A percentile compares a stretch with the other conserved stretches of the same genome.
Evolutionary conservation across 2,113 vertebrate species (phyloP).

Genomic region (Albula goreensis): DNA sequence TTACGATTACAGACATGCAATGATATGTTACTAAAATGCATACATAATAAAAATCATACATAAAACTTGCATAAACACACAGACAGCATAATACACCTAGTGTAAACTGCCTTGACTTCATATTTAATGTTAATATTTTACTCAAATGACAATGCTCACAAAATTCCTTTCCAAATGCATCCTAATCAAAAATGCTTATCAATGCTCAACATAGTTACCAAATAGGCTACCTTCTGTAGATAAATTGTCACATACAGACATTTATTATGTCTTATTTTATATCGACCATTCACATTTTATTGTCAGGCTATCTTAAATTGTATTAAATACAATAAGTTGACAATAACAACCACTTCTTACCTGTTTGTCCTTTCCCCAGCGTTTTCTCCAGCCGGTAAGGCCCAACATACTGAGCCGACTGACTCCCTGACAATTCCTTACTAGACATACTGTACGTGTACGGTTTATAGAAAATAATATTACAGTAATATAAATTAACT

Average conservation of each 20-base stretch:
- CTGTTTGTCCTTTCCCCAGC: conserved; percentile 77
- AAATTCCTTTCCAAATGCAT: background rate
- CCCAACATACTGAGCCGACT: conserved; percentile 78
- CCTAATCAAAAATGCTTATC: background rate
- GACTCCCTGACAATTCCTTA: conserved; percentile 73
- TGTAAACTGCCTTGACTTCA: background rate
- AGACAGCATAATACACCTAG: background rate
- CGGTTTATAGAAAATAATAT: conserved; percentile 9
- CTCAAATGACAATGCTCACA: background rate
- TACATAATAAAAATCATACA: background rate
- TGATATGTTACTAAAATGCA: background rate
- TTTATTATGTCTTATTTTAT: background rate
- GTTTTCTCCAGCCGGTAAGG: conserved; percentile 77
- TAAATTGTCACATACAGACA: background rate
- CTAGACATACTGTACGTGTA: conserved; percentile 62
- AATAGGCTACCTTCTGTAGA: background rate
- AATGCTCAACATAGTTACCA: background rate
- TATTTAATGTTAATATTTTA: background rate
- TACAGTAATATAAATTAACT: background rate
- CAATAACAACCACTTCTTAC: conserved; percentile 48
- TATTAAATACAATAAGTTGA: background rate
- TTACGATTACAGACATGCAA: background rate
- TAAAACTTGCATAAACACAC: background rate
- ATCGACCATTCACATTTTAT: background rate
- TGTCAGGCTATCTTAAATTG: background rate